Conservation (phyloP, 2,797 vertebrate genomes). For the Rousettus madagascariensis region DNA sequence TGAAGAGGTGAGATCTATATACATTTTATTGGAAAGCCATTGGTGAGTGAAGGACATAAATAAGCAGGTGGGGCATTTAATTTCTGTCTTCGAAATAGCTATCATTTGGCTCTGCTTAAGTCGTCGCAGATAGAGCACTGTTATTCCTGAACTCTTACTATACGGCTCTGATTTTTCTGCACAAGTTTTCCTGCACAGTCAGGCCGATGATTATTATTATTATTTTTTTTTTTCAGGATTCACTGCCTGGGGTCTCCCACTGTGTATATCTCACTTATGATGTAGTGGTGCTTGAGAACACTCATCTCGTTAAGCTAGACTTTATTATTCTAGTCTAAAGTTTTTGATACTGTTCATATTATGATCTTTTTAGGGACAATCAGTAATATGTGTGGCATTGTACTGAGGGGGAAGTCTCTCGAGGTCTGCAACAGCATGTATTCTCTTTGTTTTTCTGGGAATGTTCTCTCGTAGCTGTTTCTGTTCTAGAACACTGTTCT, state of each 20-base stretch:
- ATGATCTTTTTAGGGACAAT: slow-evolving; percentile 57
- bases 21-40: slow-evolving; percentile 13
- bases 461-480: background rate
- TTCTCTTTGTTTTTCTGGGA: background rate
- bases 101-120: background rate
- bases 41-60: background rate
- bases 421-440: background rate
- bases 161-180: background rate
- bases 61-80: background rate
- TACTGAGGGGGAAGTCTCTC: slow-evolving; percentile 4
- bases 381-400: slow-evolving; percentile 28
- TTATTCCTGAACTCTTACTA: background rate
- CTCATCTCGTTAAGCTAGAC: slow-evolving; percentile 42
- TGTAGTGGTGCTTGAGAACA: slow-evolving; percentile 66
- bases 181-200: background rate
- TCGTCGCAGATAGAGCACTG: background rate
- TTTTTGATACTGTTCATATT: slow-evolving; percentile 62
- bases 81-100: slow-evolving; percentile 32
- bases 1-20: background rate
- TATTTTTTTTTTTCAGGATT: background rate
- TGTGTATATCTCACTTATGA: slow-evolving; percentile 29
- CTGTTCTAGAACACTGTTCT: background rate
- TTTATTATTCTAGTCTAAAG: slow-evolving; percentile 53
- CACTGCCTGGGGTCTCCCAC: slow-evolving; percentile 59
- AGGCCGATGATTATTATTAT: background rate